These are phyloP conservation scores for Dryobota labecula DNA, from an alignment of 2,888 invertebrate genomes.

Conservation along the genomic window DNA sequence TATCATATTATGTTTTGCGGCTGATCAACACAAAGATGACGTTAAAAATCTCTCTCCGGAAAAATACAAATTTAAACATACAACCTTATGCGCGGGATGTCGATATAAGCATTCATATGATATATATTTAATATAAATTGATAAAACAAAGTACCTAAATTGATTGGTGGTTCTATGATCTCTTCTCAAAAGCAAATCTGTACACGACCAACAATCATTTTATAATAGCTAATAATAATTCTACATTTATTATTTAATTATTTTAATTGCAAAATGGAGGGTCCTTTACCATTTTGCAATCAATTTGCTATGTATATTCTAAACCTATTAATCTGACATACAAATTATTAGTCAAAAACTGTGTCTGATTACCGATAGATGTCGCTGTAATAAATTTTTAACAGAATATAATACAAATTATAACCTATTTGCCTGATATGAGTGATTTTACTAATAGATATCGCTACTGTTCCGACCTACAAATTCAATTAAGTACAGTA, in stretches of 20 bases:
- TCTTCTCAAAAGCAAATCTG: neutral
- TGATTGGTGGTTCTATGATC: neutral
- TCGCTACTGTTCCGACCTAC: neutral
- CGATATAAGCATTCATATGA: neutral
- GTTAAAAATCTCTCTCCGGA: too few species aligned
- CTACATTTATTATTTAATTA: neutral
- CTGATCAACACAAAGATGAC: too few species aligned
- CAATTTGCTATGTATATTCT: neutral
- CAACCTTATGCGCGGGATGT: too few species aligned
- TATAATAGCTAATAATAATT: neutral
- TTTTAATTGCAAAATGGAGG: neutral
- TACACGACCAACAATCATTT: neutral
- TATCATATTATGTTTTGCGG: too few species aligned
- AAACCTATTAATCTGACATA: neutral
- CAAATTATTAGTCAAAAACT: neutral
- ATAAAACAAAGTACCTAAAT: neutral
- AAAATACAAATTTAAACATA: too few species aligned
- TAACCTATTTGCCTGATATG: neutral
- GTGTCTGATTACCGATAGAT: conserved; percentile 22
- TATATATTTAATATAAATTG: too few species aligned
- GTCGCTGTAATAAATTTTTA: neutral
- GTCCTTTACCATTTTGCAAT: too few species aligned
- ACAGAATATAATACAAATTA: neutral
- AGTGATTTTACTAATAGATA: conserved; percentile 13
- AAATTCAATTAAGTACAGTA: neutral